Conservation (phyloP, 1,140 invertebrate species). For the Melanaphis sacchari region DNA sequence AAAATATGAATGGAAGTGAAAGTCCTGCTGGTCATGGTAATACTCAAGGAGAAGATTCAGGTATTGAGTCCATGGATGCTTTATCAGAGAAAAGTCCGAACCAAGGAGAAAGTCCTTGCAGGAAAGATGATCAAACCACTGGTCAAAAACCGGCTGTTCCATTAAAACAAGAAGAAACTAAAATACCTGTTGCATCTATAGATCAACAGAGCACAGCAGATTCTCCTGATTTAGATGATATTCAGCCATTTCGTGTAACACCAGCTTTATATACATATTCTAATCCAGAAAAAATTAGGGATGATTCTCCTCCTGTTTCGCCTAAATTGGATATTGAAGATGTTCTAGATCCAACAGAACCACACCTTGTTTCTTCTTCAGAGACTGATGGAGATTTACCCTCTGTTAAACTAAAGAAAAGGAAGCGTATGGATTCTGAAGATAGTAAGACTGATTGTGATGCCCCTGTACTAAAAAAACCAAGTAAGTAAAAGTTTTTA, state of each 20-base stretch:
- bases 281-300: slow-evolving; percentile 71
- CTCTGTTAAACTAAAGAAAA: slow-evolving; percentile 45
- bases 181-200: not conserved
- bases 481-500: slow-evolving; percentile 17
- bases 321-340: slow-evolving; percentile 64
- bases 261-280: slow-evolving; percentile 80
- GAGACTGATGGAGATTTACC: slow-evolving; percentile 46
- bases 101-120: slow-evolving; percentile 72
- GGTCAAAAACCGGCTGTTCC: not conserved
- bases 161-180: slow-evolving; percentile 48
- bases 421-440: slow-evolving; percentile 51
- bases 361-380: slow-evolving; percentile 21
- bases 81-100: slow-evolving; percentile 90
- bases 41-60: slow-evolving; percentile 81
- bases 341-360: slow-evolving; percentile 64
- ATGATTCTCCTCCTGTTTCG: slow-evolving; percentile 66
- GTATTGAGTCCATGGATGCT: slow-evolving; percentile 92
- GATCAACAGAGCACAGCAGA: slow-evolving; percentile 47
- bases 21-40: slow-evolving; percentile 62
- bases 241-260: slow-evolving; percentile 73
- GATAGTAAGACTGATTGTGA: slow-evolving; percentile 63
- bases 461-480: slow-evolving; percentile 59
- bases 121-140: slow-evolving; percentile 62
- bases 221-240: slow-evolving; percentile 69
- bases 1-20: slow-evolving; percentile 55